Percentiles rank a stretch among this genome's conserved stretches.
These are phyloP conservation scores for Salpingus planirostris DNA, from an alignment of 2,888 invertebrate genomes.

Conservation along the genomic window DNA sequence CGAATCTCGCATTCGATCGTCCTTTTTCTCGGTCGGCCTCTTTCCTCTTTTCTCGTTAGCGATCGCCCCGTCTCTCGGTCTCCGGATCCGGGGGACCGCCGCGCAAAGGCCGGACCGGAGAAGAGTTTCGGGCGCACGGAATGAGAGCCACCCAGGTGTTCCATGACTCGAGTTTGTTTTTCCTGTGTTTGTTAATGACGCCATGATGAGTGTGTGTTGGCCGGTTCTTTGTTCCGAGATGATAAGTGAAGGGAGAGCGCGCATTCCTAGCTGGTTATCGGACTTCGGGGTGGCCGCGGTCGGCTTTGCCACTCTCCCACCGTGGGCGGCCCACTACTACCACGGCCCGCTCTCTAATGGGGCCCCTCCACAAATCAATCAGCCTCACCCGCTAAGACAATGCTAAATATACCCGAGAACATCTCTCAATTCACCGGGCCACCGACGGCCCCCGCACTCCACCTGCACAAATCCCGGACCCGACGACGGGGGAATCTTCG, in stretches of 20 bases:
- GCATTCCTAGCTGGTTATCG: slow-evolving; percentile 33
- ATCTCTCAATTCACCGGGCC: slow-evolving; percentile 15
- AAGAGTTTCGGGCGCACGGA: slow-evolving; percentile 15
- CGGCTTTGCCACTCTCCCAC: slow-evolving; percentile 29
- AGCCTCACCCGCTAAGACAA: slow-evolving; percentile 17
- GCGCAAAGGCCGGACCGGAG: slow-evolving; percentile 7
- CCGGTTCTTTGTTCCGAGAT: slow-evolving; percentile 27
- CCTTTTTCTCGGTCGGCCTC: too few species aligned
- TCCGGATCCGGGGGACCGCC: slow-evolving; percentile 13
- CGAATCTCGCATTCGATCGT: slow-evolving; percentile 32
- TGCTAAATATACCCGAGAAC: slow-evolving; percentile 10
- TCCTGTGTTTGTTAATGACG: slow-evolving; percentile 43
- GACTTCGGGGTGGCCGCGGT: slow-evolving; percentile 34
- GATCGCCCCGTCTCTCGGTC: too few species aligned
- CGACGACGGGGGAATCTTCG: too few species aligned
- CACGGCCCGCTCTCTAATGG: slow-evolving; percentile 32
- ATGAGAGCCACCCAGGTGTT: slow-evolving; percentile 41
- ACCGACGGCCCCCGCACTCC: too few species aligned
- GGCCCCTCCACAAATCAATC: slow-evolving; percentile 40
- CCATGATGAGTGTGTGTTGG: slow-evolving; percentile 40
- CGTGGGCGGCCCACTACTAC: slow-evolving; percentile 34
- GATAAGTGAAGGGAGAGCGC: slow-evolving; percentile 22
- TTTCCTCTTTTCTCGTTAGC: too few species aligned
- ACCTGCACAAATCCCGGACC: too few species aligned
- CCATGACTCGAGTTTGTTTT: slow-evolving; percentile 39